A percentile compares a stretch with the other conserved stretches of the same genome.
These are phyloP conservation scores for Cephus pygmeus DNA, from an alignment of 2,888 invertebrate genomes.

Conservation along the genomic window DNA sequence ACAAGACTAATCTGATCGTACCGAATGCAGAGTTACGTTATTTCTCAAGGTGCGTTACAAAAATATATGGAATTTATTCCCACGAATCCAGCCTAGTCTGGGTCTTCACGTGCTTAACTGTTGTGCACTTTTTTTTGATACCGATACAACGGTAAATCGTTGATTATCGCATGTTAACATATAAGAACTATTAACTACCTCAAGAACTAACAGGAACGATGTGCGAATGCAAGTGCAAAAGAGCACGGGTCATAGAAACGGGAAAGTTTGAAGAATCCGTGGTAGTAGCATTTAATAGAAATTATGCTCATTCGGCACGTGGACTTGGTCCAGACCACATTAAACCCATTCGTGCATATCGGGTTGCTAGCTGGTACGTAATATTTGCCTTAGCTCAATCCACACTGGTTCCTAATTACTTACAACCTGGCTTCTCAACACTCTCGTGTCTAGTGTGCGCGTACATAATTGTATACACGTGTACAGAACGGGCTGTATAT, in stretches of 20 bases:
- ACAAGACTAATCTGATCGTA: background rate
- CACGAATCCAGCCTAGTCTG: constrained; percentile 16
- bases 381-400: constrained; percentile 58
- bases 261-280: background rate
- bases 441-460: constrained; percentile 26
- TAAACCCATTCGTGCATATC: constrained; percentile 33
- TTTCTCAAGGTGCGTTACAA: background rate
- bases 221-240: background rate
- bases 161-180: constrained; percentile 21
- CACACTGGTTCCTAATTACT: constrained; percentile 57
- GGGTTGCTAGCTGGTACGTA: constrained; percentile 41
- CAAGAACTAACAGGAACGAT: background rate
- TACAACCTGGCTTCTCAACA: constrained; percentile 44
- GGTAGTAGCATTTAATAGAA: constrained; percentile 11
- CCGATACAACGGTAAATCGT: constrained; percentile 22
- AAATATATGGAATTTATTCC: background rate
- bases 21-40: background rate
- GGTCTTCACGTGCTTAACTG: constrained; percentile 23
- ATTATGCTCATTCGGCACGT: background rate
- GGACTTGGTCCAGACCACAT: constrained; percentile 1
- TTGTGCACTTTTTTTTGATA: constrained; percentile 17
- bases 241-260: background rate
- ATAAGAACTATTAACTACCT: constrained; percentile 25
- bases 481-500: background rate
- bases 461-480: constrained; percentile 4